Conservation (phyloP, 2,888 invertebrate species). For the Schizotus pectinicornis region DNA sequence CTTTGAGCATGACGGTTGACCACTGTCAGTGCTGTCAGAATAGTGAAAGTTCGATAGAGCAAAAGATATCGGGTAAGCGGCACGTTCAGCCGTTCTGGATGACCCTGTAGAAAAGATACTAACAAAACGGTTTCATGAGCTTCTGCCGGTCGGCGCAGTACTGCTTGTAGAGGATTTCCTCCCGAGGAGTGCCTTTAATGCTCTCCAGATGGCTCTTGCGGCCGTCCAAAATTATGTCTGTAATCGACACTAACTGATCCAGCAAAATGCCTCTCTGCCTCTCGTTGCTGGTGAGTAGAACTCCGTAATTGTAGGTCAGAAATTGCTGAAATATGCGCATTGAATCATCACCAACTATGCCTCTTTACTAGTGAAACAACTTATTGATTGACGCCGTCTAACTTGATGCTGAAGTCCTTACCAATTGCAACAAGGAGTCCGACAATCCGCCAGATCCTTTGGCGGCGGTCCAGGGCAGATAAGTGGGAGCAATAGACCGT, state of each 20-base stretch:
- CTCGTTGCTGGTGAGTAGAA: slow-evolving; percentile 64
- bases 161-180: slow-evolving; percentile 65
- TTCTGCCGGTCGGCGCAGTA: slow-evolving; percentile 72
- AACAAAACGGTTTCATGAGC: slow-evolving; percentile 71
- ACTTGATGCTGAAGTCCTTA: no score
- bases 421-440: slow-evolving; percentile 60
- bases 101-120: no score
- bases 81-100: no score
- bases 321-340: slow-evolving; percentile 55
- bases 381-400: no score
- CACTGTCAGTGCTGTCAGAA: no score
- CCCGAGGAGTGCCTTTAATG: slow-evolving; percentile 63
- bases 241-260: slow-evolving; percentile 72
- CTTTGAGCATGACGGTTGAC: slow-evolving; percentile 1
- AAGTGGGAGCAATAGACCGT: slow-evolving; percentile 62
- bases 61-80: no score
- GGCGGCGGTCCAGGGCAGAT: slow-evolving; percentile 78
- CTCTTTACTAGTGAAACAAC: no score
- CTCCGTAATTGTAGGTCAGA: slow-evolving; percentile 60
- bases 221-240: slow-evolving; percentile 77
- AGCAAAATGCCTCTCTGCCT: slow-evolving; percentile 66
- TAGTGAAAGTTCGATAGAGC: no score
- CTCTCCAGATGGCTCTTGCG: slow-evolving; percentile 73
- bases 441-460: slow-evolving; percentile 63
- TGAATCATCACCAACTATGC: no score